Evolutionary conservation across 2,113 vertebrate species (phyloP).

Genomic region (Anoura caudifer): DNA sequence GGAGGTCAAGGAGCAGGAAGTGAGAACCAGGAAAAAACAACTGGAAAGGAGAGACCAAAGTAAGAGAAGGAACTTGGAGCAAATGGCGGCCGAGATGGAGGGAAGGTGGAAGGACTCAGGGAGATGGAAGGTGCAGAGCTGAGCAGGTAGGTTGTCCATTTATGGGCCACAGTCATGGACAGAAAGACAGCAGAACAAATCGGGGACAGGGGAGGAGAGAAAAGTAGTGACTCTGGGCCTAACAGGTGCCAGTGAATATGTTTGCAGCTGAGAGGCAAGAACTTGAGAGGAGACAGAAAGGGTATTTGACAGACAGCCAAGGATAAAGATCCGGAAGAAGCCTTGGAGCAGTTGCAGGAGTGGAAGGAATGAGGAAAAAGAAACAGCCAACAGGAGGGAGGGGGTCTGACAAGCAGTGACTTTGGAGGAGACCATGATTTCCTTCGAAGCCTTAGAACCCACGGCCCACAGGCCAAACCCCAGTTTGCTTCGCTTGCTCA

Average conservation of each 20-base stretch:
- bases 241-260: background rate
- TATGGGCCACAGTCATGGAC: too few species aligned
- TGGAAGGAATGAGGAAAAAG: background rate
- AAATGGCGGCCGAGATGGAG: background rate
- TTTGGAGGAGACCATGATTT: background rate
- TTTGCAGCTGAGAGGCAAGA: background rate
- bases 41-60: background rate
- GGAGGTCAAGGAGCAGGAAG: too few species aligned
- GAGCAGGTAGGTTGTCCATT: background rate
- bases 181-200: too few species aligned
- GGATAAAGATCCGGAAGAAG: background rate
- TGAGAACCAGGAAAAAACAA: background rate
- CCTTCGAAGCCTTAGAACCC: background rate
- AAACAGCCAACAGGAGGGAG: rapidly evolving
- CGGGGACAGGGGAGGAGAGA: background rate
- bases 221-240: background rate
- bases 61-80: background rate
- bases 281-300: background rate
- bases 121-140: background rate
- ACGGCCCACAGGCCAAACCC: background rate
- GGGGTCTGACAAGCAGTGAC: too few species aligned
- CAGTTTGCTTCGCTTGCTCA: background rate
- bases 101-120: background rate
- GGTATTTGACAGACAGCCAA: background rate
- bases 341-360: background rate